Conservation (phyloP, 2,113 vertebrate species). For the Myotis davidii region DNA sequence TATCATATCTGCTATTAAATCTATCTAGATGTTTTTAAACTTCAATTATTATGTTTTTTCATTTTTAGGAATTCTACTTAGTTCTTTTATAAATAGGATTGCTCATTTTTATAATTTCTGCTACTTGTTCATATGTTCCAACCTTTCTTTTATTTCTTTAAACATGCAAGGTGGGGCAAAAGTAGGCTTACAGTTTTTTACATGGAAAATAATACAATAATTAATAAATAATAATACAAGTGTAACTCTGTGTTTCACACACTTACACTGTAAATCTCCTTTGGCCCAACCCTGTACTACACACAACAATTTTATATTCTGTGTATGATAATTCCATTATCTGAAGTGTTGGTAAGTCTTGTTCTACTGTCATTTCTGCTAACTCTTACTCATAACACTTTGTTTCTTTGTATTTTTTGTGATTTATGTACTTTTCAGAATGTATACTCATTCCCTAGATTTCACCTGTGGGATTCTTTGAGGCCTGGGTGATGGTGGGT, state of each 20-base stretch:
- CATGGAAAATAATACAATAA: not conserved
- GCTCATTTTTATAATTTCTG: conserved; percentile 22
- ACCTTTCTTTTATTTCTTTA: conserved; percentile 41
- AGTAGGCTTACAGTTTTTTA: not conserved
- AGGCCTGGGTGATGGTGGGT: not conserved
- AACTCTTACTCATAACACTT: not conserved
- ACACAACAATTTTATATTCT: conserved; percentile 2
- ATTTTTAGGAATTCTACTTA: not conserved
- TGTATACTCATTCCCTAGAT: not conserved
- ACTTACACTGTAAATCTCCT: not conserved
- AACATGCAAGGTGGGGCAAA: not conserved
- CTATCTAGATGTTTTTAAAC: not conserved
- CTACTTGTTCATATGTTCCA: not conserved
- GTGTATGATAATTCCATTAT: not conserved
- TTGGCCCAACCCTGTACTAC: not conserved
- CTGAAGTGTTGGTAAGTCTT: not conserved
- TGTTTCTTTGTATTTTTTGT: not conserved
- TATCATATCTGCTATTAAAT: not conserved
- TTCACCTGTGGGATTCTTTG: conserved; percentile 9
- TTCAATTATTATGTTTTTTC: not conserved
- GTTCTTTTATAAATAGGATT: conserved; percentile 16
- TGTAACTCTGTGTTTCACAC: not conserved
- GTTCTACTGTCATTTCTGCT: not conserved
- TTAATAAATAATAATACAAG: not conserved
- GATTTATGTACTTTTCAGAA: not conserved